These are phyloP conservation scores for Chrysodeixis includens DNA, from an alignment of 2,888 invertebrate species.

Conservation along the genomic window DNA sequence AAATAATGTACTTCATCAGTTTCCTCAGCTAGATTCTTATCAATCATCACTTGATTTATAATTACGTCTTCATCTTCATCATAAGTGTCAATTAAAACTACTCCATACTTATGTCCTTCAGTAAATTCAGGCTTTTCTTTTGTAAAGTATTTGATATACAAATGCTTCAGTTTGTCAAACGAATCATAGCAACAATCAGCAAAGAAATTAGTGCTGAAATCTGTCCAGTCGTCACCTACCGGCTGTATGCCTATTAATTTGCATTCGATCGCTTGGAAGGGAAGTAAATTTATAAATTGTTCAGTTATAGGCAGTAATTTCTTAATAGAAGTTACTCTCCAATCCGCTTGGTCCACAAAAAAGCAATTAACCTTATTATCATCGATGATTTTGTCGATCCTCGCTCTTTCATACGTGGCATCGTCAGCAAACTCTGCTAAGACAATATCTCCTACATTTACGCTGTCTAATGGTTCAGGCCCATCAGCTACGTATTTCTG, in stretches of 20 bases:
- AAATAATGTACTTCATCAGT: slow-evolving; percentile 72
- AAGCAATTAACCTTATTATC: slow-evolving; percentile 86
- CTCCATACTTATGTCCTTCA: slow-evolving; percentile 83
- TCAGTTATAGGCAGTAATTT: slow-evolving; percentile 85
- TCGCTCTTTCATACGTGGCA: slow-evolving; percentile 80
- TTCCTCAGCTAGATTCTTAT: slow-evolving; percentile 82
- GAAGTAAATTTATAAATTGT: slow-evolving; percentile 85
- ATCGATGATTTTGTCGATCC: slow-evolving; percentile 75
- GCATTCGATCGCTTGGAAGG: slow-evolving; percentile 91
- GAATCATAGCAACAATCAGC: slow-evolving; percentile 79
- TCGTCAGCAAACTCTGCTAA: slow-evolving; percentile 86
- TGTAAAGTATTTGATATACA: slow-evolving; percentile 80
- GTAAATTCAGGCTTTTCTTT: slow-evolving; percentile 76
- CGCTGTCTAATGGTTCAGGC: slow-evolving; percentile 57
- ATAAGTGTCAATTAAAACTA: slow-evolving; percentile 85
- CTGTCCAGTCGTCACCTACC: slow-evolving; percentile 83
- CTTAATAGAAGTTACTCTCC: slow-evolving; percentile 73
- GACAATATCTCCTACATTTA: slow-evolving; percentile 81
- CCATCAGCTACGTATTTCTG: slow-evolving; percentile 69
- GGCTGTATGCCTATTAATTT: slow-evolving; percentile 87
- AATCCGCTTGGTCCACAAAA: slow-evolving; percentile 91
- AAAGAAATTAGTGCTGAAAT: slow-evolving; percentile 86
- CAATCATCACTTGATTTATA: slow-evolving; percentile 85
- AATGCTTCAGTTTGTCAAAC: slow-evolving; percentile 74
- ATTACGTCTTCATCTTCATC: slow-evolving; percentile 73